phyloP scores from a whole-genome alignment of 2,888 invertebrate species.

The Erebia ligea region DNA sequence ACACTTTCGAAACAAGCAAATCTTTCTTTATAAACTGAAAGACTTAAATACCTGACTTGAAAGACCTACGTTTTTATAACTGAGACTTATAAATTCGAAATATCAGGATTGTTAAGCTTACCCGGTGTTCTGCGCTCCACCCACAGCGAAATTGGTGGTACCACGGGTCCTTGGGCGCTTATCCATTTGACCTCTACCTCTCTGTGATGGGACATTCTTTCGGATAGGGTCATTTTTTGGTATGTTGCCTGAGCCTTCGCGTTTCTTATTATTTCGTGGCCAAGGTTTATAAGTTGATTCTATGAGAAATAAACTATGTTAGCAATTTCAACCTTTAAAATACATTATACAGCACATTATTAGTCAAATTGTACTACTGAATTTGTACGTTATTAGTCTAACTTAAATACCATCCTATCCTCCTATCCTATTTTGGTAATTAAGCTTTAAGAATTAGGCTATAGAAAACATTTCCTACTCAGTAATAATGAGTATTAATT shows the following conservation, averaged over 20 bases:
- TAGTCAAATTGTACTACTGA: not conserved
- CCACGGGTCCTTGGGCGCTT: slow-evolving; percentile 87
- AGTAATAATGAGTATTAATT: not conserved
- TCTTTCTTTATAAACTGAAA: no score
- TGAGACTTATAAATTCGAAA: not conserved
- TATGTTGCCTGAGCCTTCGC: slow-evolving; percentile 83
- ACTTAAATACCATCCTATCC: no score
- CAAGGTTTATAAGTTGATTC: slow-evolving; percentile 83
- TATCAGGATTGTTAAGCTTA: slow-evolving; percentile 43
- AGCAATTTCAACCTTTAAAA: not conserved
- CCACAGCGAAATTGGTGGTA: slow-evolving; percentile 73
- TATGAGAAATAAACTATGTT: slow-evolving; percentile 44
- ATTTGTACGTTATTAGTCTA: not conserved
- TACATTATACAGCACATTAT: not conserved
- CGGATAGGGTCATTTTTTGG: slow-evolving; percentile 86
- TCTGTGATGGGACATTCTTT: slow-evolving; percentile 86
- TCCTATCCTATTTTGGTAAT: not conserved
- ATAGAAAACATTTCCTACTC: not conserved
- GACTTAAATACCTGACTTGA: no score
- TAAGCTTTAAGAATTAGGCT: not conserved
- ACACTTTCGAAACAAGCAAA: no score
- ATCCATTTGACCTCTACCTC: slow-evolving; percentile 87
- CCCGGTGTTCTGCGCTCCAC: slow-evolving; percentile 89
- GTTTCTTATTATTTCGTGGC: slow-evolving; percentile 85
- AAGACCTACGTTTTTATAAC: no score